Percentiles rank a stretch among this genome's conserved stretches.
phyloP scores from a whole-genome alignment of 1,140 invertebrate species.

The Proales similis region DNA sequence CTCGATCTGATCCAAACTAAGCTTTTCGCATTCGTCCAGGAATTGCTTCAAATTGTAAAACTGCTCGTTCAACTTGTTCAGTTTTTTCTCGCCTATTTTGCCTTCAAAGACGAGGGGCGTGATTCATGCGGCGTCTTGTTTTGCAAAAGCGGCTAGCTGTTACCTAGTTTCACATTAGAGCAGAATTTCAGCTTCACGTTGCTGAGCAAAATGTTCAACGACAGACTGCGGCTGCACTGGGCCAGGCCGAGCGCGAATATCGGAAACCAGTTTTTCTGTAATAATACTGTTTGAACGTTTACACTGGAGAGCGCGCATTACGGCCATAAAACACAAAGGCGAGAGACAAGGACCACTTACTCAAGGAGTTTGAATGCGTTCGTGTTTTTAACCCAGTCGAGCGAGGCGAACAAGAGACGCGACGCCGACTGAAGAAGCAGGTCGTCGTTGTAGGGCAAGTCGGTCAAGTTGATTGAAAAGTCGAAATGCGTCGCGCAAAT shows the following conservation, averaged over 20 bases:
- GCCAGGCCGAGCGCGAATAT: constrained; percentile 22
- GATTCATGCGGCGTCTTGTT: too few relatives aligned
- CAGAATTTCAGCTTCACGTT: constrained; percentile 34
- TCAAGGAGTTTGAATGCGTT: constrained; percentile 34
- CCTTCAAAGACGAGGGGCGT: too few relatives aligned
- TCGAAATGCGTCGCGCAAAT: not conserved
- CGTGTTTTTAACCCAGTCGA: constrained; percentile 36
- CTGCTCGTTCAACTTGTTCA: constrained; percentile 27
- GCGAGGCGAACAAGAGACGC: constrained; percentile 19
- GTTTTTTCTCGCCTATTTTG: constrained; percentile 17
- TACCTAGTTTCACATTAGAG: too few relatives aligned
- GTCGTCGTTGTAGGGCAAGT: constrained; percentile 27
- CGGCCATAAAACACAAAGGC: not conserved
- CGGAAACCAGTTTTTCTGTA: constrained; percentile 38
- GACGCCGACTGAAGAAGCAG: constrained; percentile 36
- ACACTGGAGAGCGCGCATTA: constrained; percentile 7
- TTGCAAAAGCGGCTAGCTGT: too few relatives aligned
- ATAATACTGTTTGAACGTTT: constrained; percentile 26
- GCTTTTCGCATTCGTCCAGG: constrained; percentile 20
- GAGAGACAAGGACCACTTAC: constrained; percentile 4
- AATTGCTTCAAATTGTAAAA: constrained; percentile 16
- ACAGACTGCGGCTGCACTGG: constrained; percentile 18
- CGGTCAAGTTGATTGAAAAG: constrained; percentile 17
- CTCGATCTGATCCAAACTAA: constrained; percentile 10
- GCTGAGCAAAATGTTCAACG: constrained; percentile 15